Evolutionary conservation across 2,888 invertebrate genomes (phyloP), one percentile per base, ranked within the genome.

Genomic region (Tenthredo notha): DNA sequence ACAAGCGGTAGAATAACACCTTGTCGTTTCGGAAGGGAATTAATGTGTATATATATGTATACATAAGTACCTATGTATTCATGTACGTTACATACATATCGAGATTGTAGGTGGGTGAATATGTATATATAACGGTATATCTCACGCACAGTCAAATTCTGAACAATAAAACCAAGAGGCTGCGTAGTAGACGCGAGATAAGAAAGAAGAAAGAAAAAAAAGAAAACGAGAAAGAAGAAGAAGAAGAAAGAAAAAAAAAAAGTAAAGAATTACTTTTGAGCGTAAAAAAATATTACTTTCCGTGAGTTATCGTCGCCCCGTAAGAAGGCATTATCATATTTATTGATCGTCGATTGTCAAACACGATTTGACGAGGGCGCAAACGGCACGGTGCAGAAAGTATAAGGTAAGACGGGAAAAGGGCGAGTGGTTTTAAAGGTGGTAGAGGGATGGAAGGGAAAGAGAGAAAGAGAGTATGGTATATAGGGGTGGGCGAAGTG

Each of bases 261-360:
- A 29, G 18, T n/a, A 50, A 77, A 43, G n/a, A 74, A 43, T 74
- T 43, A 40, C 74, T 74, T 74, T 25, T 3, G 43, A 43, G 74
- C 21, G 54, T 77, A 50, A 50, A 54, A 54, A 77, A 33, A 40
- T 77, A 77, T 75, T 50, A 50, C 75, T 75, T 29, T 21, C 47
- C 47, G 33, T 77, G 77, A 77, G 77, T 77, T 77, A 77, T 77
- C 77, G 77, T 54, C 12, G n/a, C 5, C 33, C 25, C 40, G n/a
- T 61, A 37, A 83, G 83, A 70, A 83, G 83, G 70, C 37, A 50
- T 83, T 70, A 83, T 83, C 65, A 70, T 70, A 65, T 50, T 83
- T 83, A 83, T 83, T 58, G 83, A 83, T 65, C 83, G 67, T 47
- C 83, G 65, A 83, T 83, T 47, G 70, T 67, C 83, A 70, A 70